Percentiles rank a stretch among this genome's conserved stretches.
These are phyloP conservation scores for Euwallacea similis DNA, from an alignment of 1,140 invertebrate species.

Conservation along the genomic window DNA sequence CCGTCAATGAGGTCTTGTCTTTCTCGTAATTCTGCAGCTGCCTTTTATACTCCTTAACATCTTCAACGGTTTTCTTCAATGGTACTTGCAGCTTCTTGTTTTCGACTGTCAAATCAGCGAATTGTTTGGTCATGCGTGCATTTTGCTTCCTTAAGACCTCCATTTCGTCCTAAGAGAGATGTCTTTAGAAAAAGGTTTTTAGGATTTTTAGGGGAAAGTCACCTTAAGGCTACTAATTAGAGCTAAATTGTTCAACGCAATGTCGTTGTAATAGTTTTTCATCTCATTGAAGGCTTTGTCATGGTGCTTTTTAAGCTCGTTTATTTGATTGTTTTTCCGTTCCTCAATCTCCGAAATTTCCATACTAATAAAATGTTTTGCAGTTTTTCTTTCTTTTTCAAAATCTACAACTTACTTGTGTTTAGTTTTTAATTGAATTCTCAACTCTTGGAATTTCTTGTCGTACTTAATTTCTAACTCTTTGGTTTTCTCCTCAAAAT, in stretches of 20 bases:
- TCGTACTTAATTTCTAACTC: constrained; percentile 83
- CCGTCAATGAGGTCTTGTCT: constrained; percentile 68
- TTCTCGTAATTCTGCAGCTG: constrained; percentile 80
- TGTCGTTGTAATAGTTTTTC: constrained; percentile 93
- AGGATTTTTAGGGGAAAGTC: constrained; percentile 18
- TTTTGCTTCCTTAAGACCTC: constrained; percentile 79
- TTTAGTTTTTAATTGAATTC: constrained; percentile 74
- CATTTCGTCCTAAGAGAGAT: constrained; percentile 71
- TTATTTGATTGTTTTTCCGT: constrained; percentile 84
- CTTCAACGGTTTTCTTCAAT: constrained; percentile 67
- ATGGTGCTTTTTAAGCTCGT: constrained; percentile 78
- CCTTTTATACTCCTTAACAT: constrained; percentile 68
- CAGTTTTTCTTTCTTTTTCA: background rate
- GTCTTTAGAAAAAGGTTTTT: background rate
- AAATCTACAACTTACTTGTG: constrained; percentile 54
- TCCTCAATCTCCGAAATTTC: constrained; percentile 87
- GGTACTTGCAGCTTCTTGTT: constrained; percentile 73
- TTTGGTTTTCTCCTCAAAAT: constrained; percentile 73
- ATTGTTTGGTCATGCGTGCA: constrained; percentile 72
- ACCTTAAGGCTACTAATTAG: constrained; percentile 80
- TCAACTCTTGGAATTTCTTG: constrained; percentile 71
- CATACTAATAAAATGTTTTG: constrained; percentile 54
- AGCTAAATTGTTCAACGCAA: constrained; percentile 86
- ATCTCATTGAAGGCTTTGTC: constrained; percentile 84
- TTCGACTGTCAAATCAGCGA: constrained; percentile 65